A percentile compares a stretch with the other conserved stretches of the same genome.
Conservation (phyloP, 53 echinoderm and acorn worm species). For the Zoroaster sp. region DNA sequence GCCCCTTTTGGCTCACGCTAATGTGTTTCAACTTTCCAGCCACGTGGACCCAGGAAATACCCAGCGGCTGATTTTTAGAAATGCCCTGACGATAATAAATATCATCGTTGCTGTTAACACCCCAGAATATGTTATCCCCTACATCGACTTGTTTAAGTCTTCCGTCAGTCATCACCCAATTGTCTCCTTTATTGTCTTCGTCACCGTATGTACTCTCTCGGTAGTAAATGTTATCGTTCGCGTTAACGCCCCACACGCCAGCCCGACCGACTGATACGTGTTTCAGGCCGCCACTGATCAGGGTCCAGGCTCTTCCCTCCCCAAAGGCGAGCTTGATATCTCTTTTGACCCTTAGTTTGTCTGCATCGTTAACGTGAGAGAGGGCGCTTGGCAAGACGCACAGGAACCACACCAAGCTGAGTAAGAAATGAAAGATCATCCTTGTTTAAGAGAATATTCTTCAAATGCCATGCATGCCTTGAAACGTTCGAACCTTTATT, state of each 20-base stretch:
- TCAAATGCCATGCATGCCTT: too few relatives aligned
- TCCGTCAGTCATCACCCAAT: background rate
- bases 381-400: too few relatives aligned
- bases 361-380: too few relatives aligned
- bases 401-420: background rate
- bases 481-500: too few relatives aligned
- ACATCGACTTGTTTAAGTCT: background rate
- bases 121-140: background rate
- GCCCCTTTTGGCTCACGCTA: background rate
- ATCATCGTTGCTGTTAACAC: background rate
- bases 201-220: background rate
- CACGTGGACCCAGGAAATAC: background rate
- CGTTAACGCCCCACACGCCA: constrained; percentile 15
- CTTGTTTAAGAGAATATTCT: too few relatives aligned
- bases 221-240: background rate
- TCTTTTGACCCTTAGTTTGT: too few relatives aligned
- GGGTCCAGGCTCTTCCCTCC: background rate
- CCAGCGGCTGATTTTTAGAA: background rate
- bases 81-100: background rate
- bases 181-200: background rate
- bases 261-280: background rate
- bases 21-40: background rate
- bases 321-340: background rate
- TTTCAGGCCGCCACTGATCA: background rate
- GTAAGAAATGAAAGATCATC: background rate